phyloP scores from a whole-genome alignment of 2,888 invertebrate genomes.

The Drosophila stalkeri region DNA sequence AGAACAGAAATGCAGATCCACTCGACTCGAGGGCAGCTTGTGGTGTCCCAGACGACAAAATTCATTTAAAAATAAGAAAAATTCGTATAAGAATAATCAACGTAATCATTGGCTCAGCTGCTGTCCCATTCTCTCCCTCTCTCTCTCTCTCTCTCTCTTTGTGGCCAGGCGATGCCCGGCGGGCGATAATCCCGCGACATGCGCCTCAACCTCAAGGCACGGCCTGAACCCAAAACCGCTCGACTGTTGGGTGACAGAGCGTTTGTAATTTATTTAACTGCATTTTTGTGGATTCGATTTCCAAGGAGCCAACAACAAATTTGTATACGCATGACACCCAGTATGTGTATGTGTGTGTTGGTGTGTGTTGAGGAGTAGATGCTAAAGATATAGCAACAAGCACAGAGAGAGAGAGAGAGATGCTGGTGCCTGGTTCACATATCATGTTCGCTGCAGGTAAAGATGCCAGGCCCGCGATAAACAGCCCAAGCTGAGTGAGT shows the following conservation, averaged over 20 bases:
- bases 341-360: slow-evolving; percentile 2
- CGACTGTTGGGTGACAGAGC: slow-evolving; percentile 77
- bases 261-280: slow-evolving; percentile 81
- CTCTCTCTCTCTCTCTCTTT: background rate
- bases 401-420: too few relatives aligned
- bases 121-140: background rate
- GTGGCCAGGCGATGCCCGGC: slow-evolving; percentile 60
- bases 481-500: slow-evolving; percentile 30
- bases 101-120: slow-evolving; percentile 48
- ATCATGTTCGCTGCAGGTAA: slow-evolving; percentile 73
- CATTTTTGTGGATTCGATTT: slow-evolving; percentile 82
- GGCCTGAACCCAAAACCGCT: slow-evolving; percentile 8
- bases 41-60: slow-evolving; percentile 48
- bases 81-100: slow-evolving; percentile 61
- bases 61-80: slow-evolving; percentile 65
- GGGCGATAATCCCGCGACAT: slow-evolving; percentile 76
- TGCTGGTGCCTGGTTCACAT: slow-evolving; percentile 61
- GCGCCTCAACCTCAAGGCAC: slow-evolving; percentile 49
- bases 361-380: slow-evolving; percentile 50
- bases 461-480: slow-evolving; percentile 65
- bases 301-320: slow-evolving; percentile 64
- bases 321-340: slow-evolving; percentile 67
- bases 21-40: background rate
- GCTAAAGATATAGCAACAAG: slow-evolving; percentile 68
- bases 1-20: background rate